Conservation (phyloP, 1,140 invertebrate species). For the Cephus cinctus region DNA sequence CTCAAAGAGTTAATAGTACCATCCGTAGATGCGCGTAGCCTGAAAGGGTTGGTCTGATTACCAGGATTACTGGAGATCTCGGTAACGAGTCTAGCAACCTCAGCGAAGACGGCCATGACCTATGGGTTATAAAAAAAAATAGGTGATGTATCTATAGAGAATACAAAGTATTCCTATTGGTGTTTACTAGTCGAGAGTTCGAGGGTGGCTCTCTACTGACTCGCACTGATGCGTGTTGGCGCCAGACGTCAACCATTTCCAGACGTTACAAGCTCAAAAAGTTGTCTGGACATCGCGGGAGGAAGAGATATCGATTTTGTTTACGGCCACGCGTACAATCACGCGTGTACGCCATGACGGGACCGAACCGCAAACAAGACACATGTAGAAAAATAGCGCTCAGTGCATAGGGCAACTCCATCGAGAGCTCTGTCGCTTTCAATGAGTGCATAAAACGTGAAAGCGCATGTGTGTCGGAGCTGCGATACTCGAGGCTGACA, state of each 20-base stretch:
- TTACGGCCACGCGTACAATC: constrained; percentile 32
- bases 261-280: neutral
- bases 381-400: constrained; percentile 28
- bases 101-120: constrained; percentile 34
- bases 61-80: constrained; percentile 20
- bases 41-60: constrained; percentile 49
- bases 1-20: constrained; percentile 37
- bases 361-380: constrained; percentile 30
- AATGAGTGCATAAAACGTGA: too few relatives aligned
- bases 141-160: neutral
- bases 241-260: neutral
- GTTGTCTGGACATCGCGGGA: neutral
- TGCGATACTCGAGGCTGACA: too few relatives aligned
- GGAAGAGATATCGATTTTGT: constrained; percentile 34
- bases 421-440: too few relatives aligned
- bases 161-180: too few relatives aligned
- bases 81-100: constrained; percentile 21
- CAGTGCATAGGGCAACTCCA: constrained; percentile 6
- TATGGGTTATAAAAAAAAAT: constrained; percentile 15
- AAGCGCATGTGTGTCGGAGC: too few relatives aligned
- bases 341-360: constrained; percentile 32
- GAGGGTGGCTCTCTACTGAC: too few relatives aligned
- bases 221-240: too few relatives aligned
- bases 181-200: too few relatives aligned
- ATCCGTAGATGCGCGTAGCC: constrained; percentile 64